Evolutionary conservation across 2,888 invertebrate species (phyloP).

Genomic region (Xanthia togata): DNA sequence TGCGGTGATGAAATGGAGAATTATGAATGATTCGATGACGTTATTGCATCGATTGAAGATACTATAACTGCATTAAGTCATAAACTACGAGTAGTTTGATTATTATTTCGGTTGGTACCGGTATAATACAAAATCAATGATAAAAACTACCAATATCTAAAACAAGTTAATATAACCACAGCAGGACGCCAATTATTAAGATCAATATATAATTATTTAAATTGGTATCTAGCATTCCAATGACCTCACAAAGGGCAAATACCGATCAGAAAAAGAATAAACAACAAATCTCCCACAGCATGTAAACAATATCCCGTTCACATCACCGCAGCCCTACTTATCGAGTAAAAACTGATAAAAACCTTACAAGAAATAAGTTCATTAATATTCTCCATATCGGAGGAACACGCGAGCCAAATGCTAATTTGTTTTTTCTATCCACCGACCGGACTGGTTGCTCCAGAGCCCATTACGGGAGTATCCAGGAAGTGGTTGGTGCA

Average conservation of each 20-base stretch:
- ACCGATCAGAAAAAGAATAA: not conserved
- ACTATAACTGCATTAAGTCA: too few species aligned
- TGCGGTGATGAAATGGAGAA: too few species aligned
- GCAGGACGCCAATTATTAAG: not conserved
- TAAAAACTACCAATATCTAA: not conserved
- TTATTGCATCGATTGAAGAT: too few species aligned
- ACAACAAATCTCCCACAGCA: slow-evolving; percentile 11
- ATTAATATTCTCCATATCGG: slow-evolving; percentile 62
- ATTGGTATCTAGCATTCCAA: not conserved
- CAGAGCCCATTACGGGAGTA: slow-evolving; percentile 76
- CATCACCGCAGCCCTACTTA: slow-evolving; percentile 17
- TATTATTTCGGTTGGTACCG: too few species aligned
- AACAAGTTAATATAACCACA: not conserved
- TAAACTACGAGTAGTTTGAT: too few species aligned
- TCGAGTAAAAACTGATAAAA: slow-evolving; percentile 41
- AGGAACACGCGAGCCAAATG: slow-evolving; percentile 61
- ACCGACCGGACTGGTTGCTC: slow-evolving; percentile 69
- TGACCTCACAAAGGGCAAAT: slow-evolving; percentile 7
- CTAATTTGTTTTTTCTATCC: slow-evolving; percentile 74
- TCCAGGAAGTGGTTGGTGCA: slow-evolving; percentile 80
- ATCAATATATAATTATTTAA: slow-evolving; percentile 13
- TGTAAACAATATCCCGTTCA: slow-evolving; percentile 30
- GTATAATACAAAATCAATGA: not conserved
- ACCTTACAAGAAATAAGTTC: slow-evolving; percentile 55
- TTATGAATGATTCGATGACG: too few species aligned